These are phyloP conservation scores for Prunella himalayana DNA, from an alignment of 2,113 vertebrate genomes.

Conservation along the genomic window DNA sequence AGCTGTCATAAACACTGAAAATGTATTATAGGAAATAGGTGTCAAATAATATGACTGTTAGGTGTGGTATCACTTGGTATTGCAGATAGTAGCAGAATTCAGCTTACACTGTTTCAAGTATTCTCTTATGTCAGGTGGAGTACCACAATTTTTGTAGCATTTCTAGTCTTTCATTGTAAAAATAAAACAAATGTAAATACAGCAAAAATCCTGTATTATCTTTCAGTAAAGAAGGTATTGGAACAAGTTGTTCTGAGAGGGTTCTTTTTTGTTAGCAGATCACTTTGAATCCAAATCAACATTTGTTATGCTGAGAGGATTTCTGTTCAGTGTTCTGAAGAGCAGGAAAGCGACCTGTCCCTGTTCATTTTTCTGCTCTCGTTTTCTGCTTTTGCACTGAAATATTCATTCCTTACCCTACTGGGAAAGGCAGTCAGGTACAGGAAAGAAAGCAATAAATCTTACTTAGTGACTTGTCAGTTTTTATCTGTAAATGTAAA, in stretches of 20 bases:
- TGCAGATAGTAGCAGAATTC: neutral
- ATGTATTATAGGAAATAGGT: neutral
- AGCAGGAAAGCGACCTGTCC: constrained; percentile 6
- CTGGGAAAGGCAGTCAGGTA: constrained; percentile 51
- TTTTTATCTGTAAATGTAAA: constrained; percentile 51
- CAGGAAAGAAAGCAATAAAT: constrained; percentile 61
- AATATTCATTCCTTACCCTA: constrained; percentile 56
- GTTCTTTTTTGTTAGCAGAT: constrained; percentile 8
- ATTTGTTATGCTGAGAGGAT: constrained; percentile 3
- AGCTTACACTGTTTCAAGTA: rapidly evolving
- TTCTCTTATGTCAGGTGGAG: neutral
- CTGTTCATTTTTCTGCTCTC: constrained; percentile 49
- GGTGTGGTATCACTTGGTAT: neutral
- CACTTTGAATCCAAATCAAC: constrained; percentile 26
- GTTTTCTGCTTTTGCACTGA: constrained; percentile 36
- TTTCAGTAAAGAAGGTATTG: neutral
- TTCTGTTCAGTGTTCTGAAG: constrained; percentile 20
- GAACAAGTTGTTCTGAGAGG: neutral
- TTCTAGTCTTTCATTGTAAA: neutral
- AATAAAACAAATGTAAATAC: neutral
- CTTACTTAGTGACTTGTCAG: constrained; percentile 67
- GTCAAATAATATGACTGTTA: neutral
- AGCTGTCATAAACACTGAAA: neutral
- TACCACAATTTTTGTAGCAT: neutral
- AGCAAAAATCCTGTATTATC: neutral